Conservation (phyloP, 2,888 invertebrate genomes). For the Dasypolia templi region DNA sequence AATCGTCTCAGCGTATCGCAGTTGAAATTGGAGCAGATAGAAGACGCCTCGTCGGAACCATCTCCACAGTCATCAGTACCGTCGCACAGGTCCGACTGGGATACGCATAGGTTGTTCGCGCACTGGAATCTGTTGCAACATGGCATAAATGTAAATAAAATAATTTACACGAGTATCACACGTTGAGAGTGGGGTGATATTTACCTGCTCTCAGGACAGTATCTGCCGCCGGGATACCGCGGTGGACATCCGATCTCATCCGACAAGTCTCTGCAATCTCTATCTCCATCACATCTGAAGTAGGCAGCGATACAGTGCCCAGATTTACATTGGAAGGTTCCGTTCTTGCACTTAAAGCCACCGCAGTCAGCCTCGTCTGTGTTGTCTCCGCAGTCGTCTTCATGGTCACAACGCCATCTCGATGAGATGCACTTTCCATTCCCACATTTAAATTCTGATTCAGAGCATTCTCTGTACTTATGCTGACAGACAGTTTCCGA, state of each 20-base stretch:
- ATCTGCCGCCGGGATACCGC: slow-evolving; percentile 96
- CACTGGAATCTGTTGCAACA: slow-evolving; percentile 94
- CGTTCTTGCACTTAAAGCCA: slow-evolving; percentile 96
- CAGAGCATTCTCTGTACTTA: slow-evolving; percentile 96
- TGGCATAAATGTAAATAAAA: background rate
- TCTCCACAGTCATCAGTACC: slow-evolving; percentile 98
- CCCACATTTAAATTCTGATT: slow-evolving; percentile 96
- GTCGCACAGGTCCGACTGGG: slow-evolving; percentile 97
- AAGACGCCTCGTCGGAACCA: slow-evolving; percentile 95
- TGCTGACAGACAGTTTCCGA: slow-evolving; percentile 94
- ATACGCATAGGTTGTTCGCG: slow-evolving; percentile 97
- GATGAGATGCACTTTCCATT: slow-evolving; percentile 98
- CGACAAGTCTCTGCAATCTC: slow-evolving; percentile 96
- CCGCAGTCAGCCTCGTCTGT: slow-evolving; percentile 96
- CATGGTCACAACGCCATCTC: slow-evolving; percentile 98
- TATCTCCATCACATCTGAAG: slow-evolving; percentile 96
- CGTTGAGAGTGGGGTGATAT: background rate
- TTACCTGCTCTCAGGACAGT: slow-evolving; percentile 94
- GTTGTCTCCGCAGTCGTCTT: slow-evolving; percentile 98
- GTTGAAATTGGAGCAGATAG: slow-evolving; percentile 95
- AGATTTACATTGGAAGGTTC: slow-evolving; percentile 97
- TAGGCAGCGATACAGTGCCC: slow-evolving; percentile 98
- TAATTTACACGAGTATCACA: background rate
- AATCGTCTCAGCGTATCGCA: slow-evolving; percentile 96
- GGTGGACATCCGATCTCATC: slow-evolving; percentile 97